Conservation (phyloP, 2,888 invertebrate genomes). For the Therioaphis trifolii region DNA sequence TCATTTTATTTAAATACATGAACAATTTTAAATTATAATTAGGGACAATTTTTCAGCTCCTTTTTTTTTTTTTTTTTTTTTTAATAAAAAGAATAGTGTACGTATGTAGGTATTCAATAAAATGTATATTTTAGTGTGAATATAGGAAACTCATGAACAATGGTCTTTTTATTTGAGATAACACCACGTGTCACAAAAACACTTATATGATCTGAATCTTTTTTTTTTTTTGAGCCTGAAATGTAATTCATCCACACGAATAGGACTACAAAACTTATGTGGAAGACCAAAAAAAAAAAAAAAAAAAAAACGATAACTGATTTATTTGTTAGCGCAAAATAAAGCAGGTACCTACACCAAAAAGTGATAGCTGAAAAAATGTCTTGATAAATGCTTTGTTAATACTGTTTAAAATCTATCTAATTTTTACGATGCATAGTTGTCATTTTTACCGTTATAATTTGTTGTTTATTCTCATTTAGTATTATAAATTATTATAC, state of each 20-base stretch:
- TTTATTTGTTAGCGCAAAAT: not conserved
- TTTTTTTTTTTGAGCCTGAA: not conserved
- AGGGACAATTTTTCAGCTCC: too few relatives aligned
- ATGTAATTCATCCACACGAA: not conserved
- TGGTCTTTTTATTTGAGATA: not conserved
- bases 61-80: not conserved
- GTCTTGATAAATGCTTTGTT: too few relatives aligned
- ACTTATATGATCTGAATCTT: slow-evolving; percentile 1
- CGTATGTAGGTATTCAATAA: not conserved
- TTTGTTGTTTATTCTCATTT: too few relatives aligned
- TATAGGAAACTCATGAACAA: not conserved
- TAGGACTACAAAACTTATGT: not conserved
- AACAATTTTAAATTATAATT: too few relatives aligned
- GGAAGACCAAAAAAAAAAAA: not conserved
- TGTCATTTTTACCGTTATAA: too few relatives aligned
- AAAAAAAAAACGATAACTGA: too few relatives aligned
- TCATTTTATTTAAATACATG: too few relatives aligned
- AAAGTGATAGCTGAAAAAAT: too few relatives aligned
- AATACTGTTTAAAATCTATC: too few relatives aligned
- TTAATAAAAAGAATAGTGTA: too few relatives aligned
- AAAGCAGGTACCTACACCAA: not conserved
- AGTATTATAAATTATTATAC: too few relatives aligned
- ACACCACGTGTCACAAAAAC: not conserved
- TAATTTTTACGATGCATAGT: too few relatives aligned
- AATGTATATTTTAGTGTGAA: not conserved